Conservation (phyloP, 1,140 invertebrate genomes). For the Coptotermes formosanus region DNA sequence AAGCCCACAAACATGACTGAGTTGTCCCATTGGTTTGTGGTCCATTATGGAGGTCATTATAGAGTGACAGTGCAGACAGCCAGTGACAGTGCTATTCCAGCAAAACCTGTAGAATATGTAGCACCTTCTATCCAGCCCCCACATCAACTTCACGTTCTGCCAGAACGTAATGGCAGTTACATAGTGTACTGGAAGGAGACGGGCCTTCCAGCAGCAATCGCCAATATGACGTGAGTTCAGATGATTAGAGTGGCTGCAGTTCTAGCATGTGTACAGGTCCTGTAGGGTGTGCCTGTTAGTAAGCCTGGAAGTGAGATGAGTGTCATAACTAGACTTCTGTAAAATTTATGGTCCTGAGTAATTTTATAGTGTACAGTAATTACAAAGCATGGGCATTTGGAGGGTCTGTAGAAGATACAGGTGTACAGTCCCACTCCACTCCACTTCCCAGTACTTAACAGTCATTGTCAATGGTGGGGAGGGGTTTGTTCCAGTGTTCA, state of each 20-base stretch:
- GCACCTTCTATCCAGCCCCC: conserved; percentile 64
- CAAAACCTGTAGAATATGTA: conserved; percentile 49
- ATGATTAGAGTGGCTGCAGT: conserved; percentile 37
- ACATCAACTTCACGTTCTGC: conserved; percentile 58
- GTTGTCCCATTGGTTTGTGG: conserved; percentile 49
- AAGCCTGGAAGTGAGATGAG: too few relatives aligned
- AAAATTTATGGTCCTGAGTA: too few relatives aligned
- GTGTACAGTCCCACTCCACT: too few relatives aligned
- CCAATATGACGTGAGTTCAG: conserved; percentile 33
- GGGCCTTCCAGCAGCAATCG: conserved; percentile 30
- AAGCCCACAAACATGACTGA: conserved; percentile 47
- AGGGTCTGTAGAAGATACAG: too few relatives aligned
- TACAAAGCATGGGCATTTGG: too few relatives aligned
- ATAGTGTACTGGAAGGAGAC: conserved; percentile 61
- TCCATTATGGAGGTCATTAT: conserved; percentile 64
- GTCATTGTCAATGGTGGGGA: too few relatives aligned
- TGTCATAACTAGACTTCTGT: too few relatives aligned
- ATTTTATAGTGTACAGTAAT: too few relatives aligned
- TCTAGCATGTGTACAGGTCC: background rate
- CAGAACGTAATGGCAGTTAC: conserved; percentile 56
- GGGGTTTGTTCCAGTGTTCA: too few relatives aligned
- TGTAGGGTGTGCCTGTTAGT: too few relatives aligned
- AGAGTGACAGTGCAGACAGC: conserved; percentile 59
- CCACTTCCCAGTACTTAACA: too few relatives aligned
- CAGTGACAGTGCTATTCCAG: conserved; percentile 46